Conservation (phyloP, 1,140 invertebrate species). For the Temnothorax curvispinosus region DNA sequence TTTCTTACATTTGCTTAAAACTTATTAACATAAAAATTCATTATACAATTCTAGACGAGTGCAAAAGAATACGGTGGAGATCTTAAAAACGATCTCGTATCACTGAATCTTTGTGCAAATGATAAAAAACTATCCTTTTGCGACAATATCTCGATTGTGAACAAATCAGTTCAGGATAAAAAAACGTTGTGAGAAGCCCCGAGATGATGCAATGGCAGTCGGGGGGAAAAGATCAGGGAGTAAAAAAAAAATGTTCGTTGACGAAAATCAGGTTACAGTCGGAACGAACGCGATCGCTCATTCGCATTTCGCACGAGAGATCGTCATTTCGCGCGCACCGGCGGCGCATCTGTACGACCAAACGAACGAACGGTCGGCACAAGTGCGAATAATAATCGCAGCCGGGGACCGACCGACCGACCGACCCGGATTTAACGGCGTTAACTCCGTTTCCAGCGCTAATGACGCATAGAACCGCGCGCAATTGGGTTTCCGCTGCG, state of each 20-base stretch:
- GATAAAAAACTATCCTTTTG: not conserved
- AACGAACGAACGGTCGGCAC: slow-evolving; percentile 17
- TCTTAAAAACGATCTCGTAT: not conserved
- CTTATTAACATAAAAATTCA: not conserved
- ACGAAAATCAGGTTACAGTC: slow-evolving; percentile 64
- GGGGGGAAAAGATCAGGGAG: too few relatives aligned
- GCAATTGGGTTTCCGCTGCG: slow-evolving; percentile 79
- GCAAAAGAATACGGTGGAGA: not conserved
- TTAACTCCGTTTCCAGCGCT: slow-evolving; percentile 81
- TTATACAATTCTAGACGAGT: not conserved
- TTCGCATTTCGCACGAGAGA: slow-evolving; percentile 66
- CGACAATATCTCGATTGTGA: slow-evolving; percentile 5
- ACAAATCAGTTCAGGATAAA: slow-evolving; percentile 17
- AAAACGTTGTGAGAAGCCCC: not conserved
- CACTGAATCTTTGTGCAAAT: not conserved
- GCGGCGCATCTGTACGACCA: not conserved
- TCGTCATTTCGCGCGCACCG: slow-evolving; percentile 52
- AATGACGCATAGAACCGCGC: slow-evolving; percentile 82
- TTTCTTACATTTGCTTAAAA: not conserved
- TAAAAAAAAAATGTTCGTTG: slow-evolving; percentile 37
- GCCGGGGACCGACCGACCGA: slow-evolving; percentile 71
- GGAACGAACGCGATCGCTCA: slow-evolving; percentile 69
- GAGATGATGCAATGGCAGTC: not conserved
- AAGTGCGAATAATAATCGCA: slow-evolving; percentile 78
- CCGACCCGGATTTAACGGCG: slow-evolving; percentile 79